Evolutionary conservation across 2,888 invertebrate genomes (phyloP).

Genomic region (Bedellia somnulentella): DNA sequence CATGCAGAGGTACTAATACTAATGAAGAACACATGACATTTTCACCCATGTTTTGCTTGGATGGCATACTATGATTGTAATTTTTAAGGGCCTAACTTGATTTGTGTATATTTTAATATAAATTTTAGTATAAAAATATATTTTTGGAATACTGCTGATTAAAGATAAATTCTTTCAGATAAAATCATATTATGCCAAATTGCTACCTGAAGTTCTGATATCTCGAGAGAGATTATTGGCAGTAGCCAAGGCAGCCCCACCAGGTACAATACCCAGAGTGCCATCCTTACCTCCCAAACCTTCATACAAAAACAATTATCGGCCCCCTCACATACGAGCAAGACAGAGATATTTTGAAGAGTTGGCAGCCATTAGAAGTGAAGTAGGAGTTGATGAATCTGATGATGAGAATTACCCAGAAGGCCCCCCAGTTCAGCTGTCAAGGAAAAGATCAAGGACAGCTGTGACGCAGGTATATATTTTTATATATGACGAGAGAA

Average conservation of each 20-base stretch:
- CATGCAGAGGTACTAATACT: no score
- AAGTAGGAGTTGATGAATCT: conserved; percentile 73
- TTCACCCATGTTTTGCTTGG: no score
- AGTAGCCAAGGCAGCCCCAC: conserved; percentile 66
- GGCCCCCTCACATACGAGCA: conserved; percentile 57
- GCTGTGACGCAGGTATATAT: conserved; percentile 38
- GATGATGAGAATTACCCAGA: conserved; percentile 81
- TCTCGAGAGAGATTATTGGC: conserved; percentile 73
- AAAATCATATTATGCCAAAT: conserved; percentile 52
- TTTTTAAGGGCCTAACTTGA: no score
- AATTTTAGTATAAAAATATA: no score
- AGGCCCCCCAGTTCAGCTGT: conserved; percentile 63
- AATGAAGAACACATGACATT: no score
- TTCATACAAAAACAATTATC: conserved; percentile 35
- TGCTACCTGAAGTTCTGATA: conserved; percentile 74
- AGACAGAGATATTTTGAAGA: conserved; percentile 66
- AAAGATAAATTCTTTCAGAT: conserved; percentile 40
- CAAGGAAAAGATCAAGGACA: conserved; percentile 61
- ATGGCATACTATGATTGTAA: no score
- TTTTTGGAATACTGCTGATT: no score
- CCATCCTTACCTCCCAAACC: conserved; percentile 34
- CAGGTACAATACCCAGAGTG: conserved; percentile 55
- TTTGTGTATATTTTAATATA: no score
- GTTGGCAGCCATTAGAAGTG: conserved; percentile 65
- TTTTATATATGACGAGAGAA: no score